Base-by-base conservation (phyloP, 2,888 invertebrate genomes). In the Acrobasis suavella region DNA sequence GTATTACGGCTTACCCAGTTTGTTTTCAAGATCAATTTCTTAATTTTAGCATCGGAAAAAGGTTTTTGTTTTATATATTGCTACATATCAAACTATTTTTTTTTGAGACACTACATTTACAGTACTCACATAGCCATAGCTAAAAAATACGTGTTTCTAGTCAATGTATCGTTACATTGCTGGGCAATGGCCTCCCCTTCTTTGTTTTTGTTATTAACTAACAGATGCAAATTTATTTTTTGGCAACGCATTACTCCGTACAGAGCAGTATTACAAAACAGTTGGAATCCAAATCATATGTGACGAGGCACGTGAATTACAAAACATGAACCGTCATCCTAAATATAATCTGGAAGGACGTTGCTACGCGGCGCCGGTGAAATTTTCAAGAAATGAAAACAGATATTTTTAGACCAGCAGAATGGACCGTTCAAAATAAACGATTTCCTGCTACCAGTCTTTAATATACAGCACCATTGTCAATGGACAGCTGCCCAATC, bases 351-450 rank as follows among this genome's bases (percentile, higher is more conserved):
- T 67, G 58, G 64, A 62, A 64, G 66, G 65, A 65, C 62, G 73
- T 76, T 79, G 76, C 78, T 72, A 75, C 65, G 70, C 72, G 72
- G 65, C 62, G 32, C 59, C 62, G 67, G 68, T 67, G 68, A 75
- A 78, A 76, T 77, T 73, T 72, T 77, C 73, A 71, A 73, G 68
- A 68, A 74, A 72, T 70, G 74, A 74, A 75, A 77, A 72, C 67
- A 67, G 74, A 70, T 82, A 85, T 83, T 77, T 81, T 73, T 70
- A 75, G 65, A 69, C 68, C 59, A 67, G 80, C 63, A 77, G 74
- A 83, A 82, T 82, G 83, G 78, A 82, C 76, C 72, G 69, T 76
- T 74, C 70, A 65, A 69, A 72, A 67, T 70, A 72, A 72, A 68
- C 72, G 64, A 74, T 76, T 81, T 80, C 82, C 82, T 79, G 77